Percentiles rank a stretch among this genome's conserved stretches.
phyloP scores from a whole-genome alignment of 2,888 invertebrate genomes.

The Dendrolimus pini region DNA sequence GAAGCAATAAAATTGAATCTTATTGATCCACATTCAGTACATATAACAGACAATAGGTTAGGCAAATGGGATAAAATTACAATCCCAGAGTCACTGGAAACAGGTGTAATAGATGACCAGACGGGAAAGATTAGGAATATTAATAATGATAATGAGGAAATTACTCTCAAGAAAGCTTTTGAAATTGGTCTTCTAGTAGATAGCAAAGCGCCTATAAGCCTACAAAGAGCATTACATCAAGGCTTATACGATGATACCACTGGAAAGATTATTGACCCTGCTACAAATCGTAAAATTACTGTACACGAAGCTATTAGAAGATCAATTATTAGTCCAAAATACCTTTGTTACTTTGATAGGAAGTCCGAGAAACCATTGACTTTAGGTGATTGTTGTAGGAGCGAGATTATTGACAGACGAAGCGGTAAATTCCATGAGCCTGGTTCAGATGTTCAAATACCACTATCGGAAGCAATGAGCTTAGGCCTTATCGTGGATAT shows the following conservation, averaged over 20 bases:
- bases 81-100: slow-evolving; percentile 86
- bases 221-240: slow-evolving; percentile 91
- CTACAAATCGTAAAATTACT: slow-evolving; percentile 86
- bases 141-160: slow-evolving; percentile 79
- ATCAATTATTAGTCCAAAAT: slow-evolving; percentile 86
- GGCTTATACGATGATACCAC: slow-evolving; percentile 88
- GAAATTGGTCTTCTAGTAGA: slow-evolving; percentile 88
- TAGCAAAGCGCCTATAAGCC: slow-evolving; percentile 86
- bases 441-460: slow-evolving; percentile 78
- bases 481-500: slow-evolving; percentile 90
- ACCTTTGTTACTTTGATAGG: slow-evolving; percentile 88
- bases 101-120: slow-evolving; percentile 83
- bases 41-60: slow-evolving; percentile 85
- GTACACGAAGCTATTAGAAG: slow-evolving; percentile 89
- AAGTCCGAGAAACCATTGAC: slow-evolving; percentile 83
- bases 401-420: slow-evolving; percentile 87
- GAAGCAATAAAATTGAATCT: slow-evolving; percentile 89
- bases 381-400: slow-evolving; percentile 87
- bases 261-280: slow-evolving; percentile 89
- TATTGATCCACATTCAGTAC: slow-evolving; percentile 89
- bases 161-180: slow-evolving; percentile 86
- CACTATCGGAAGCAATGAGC: slow-evolving; percentile 85
- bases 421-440: slow-evolving; percentile 87
- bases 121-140: slow-evolving; percentile 84
- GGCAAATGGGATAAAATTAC: slow-evolving; percentile 87